A percentile compares a stretch with the other conserved stretches of the same genome.
phyloP scores from a whole-genome alignment of 2,113 vertebrate genomes.

The Indicator maculatus region DNA sequence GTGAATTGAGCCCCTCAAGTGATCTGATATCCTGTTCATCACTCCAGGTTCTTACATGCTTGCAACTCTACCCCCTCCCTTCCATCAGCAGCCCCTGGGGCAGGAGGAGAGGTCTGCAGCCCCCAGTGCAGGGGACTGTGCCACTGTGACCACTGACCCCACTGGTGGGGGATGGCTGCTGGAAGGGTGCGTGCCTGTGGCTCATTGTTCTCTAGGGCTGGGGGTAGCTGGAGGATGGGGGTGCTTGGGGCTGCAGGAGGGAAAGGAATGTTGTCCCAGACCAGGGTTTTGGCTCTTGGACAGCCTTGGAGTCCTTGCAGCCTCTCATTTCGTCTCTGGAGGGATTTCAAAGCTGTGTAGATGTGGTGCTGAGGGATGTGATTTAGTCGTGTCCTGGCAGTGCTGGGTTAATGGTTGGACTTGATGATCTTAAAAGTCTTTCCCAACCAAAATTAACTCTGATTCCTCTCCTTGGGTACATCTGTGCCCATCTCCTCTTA shows the following conservation, averaged over 20 bases:
- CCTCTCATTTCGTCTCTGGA: background rate
- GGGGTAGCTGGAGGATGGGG: background rate
- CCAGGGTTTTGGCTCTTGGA: background rate
- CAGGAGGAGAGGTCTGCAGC: background rate
- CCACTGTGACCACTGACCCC: background rate
- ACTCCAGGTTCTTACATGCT: background rate
- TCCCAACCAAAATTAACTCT: background rate
- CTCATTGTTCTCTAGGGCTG: background rate
- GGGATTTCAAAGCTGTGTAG: background rate
- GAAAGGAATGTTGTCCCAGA: background rate
- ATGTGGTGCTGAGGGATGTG: background rate
- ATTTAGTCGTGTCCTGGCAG: background rate
- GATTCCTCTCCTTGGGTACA: background rate
- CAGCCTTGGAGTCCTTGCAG: background rate
- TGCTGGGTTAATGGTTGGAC: background rate
- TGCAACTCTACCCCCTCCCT: too few relatives aligned
- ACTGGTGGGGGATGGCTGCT: background rate
- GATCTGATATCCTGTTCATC: background rate
- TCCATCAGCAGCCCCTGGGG: background rate
- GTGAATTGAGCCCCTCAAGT: background rate
- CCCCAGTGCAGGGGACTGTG: fast-evolving
- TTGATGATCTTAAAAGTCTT: background rate
- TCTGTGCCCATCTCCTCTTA: background rate
- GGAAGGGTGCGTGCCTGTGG: fast-evolving
- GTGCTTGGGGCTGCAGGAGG: background rate